Base-by-base conservation (phyloP, 2,888 invertebrate species). In the Cordilura impudica region DNA sequence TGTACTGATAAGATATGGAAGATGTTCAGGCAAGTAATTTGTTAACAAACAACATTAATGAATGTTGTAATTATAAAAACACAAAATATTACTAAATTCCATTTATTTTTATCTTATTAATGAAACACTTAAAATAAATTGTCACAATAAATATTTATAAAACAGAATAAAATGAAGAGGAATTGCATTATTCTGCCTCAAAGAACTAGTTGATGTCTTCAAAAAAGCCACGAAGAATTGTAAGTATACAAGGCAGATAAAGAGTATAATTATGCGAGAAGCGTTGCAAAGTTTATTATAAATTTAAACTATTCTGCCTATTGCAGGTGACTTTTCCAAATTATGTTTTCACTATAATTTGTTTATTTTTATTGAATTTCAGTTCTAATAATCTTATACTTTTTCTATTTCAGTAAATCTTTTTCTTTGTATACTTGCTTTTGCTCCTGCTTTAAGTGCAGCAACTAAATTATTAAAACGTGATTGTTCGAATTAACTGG, bases 391-490 rank as follows among this genome's bases (percentile, higher is more conserved):
- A 7, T 12, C 10, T 14, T 10, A 12, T 56, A 31, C 2, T n/a
- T 47, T 54, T 45, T 67, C n/a, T 43, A 21, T 19, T 56, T 4
- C 53, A 73, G 73, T 73, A 73, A 73, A 73, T 65, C 73, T 73
- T 73, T 58, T 73, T 31, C 21, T 58, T 7, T 58, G 18, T 12
- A 5, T 26, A 2, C 10, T 66, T 19, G 29, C 49, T 10, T 0
- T 65, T 16, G 12, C 39, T 4, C 65, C 65, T 0, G 12, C 51
- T n/a, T 43, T 67, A 7, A 45, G 60, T 4, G 51, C 51, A 2
- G 58, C 60, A 10, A 21, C 16, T 10, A 35, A 23, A 19, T 18
- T 16, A 2, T 16, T 29, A 16, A 51, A 19, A n/a, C 47, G 39
- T 1, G 51, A 66, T 67, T 74, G 74, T 18, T 21, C 26, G 10